Conservation (phyloP, 2,113 vertebrate genomes). For the Heliornis fulica region DNA sequence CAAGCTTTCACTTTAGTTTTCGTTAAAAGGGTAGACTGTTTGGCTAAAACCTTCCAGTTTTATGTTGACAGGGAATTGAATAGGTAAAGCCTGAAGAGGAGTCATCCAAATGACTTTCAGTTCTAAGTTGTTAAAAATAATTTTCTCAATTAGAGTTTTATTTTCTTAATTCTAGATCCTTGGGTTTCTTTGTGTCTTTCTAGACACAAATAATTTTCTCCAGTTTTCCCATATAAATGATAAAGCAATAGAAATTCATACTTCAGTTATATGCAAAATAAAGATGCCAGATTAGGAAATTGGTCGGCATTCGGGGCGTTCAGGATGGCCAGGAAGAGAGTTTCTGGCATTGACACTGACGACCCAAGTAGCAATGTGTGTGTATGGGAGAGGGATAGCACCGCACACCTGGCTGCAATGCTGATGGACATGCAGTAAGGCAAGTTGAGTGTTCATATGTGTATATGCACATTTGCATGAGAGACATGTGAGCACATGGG, state of each 20-base stretch:
- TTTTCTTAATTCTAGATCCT: not conserved
- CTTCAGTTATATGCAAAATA: not conserved
- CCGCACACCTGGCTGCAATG: not conserved
- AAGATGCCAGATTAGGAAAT: not conserved
- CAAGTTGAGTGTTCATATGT: rapidly evolving
- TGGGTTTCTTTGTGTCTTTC: not conserved
- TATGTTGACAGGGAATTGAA: not conserved
- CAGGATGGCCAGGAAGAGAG: not conserved
- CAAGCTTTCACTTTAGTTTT: not conserved
- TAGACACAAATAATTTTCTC: not conserved
- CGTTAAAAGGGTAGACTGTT: not conserved
- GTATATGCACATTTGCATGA: not conserved
- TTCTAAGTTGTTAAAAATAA: not conserved
- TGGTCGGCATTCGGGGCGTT: not conserved
- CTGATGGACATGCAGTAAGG: not conserved
- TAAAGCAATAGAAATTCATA: not conserved
- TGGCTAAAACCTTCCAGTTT: not conserved
- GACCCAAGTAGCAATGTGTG: not conserved
- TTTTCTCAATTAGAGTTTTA: not conserved
- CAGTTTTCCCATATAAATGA: not conserved
- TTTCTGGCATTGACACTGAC: not conserved
- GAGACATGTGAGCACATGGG: not conserved
- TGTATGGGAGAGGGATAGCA: not conserved
- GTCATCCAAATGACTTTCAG: not conserved
- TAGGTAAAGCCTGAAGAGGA: not conserved